Conservation (phyloP, 1,140 invertebrate genomes). For the Campoletis sonorensis region DNA sequence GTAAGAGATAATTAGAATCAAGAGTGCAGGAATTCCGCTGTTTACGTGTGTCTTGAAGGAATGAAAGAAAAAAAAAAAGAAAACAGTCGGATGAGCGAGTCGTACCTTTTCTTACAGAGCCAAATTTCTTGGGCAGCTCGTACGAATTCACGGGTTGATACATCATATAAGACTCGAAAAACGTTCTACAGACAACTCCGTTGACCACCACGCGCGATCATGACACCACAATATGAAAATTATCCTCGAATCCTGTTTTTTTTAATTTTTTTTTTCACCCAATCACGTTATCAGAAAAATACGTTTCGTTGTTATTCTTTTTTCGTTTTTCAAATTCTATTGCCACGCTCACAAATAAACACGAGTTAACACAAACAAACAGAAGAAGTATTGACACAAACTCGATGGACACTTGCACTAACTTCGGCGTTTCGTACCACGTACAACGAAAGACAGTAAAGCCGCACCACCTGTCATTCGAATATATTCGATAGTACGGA, state of each 20-base stretch:
- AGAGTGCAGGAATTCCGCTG: not conserved
- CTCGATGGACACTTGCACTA: conserved; percentile 38
- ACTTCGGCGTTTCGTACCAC: conserved; percentile 28
- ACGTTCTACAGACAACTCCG: conserved; percentile 65
- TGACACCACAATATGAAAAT: conserved; percentile 61
- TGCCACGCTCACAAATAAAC: not conserved
- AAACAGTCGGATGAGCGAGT: not conserved
- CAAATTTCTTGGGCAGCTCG: conserved; percentile 66
- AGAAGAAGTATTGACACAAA: not conserved
- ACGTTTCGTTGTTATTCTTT: not conserved
- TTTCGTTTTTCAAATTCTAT: not conserved
- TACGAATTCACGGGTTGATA: conserved; percentile 65
- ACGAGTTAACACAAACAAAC: not conserved
- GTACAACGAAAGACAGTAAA: conserved; percentile 39
- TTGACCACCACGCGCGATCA: conserved; percentile 63
- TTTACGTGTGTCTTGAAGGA: not conserved
- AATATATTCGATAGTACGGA: conserved; percentile 72
- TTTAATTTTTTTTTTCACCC: conserved; percentile 8
- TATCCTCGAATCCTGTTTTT: conserved; percentile 28
- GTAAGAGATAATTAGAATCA: conserved; percentile 4
- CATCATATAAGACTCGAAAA: conserved; percentile 69
- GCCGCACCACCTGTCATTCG: conserved; percentile 72
- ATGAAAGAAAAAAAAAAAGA: not conserved
- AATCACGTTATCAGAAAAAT: not conserved
- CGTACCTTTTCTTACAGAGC: conserved; percentile 68